Evolutionary conservation across 2,888 invertebrate genomes (phyloP), one percentile per base, ranked within the genome.

Genomic region (Nomada flava): DNA sequence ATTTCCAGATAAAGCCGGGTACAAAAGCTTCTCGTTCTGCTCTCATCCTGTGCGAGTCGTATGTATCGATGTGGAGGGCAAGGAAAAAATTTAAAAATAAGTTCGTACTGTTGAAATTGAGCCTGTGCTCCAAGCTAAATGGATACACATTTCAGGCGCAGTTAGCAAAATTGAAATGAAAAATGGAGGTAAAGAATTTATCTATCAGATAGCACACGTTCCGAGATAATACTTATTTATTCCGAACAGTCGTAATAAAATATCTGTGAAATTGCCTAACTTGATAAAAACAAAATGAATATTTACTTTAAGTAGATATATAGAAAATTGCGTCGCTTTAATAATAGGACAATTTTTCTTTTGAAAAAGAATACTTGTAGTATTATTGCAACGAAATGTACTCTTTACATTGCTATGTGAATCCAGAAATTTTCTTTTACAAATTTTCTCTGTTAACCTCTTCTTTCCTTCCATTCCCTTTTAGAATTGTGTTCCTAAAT

Each of bases 1-100:
- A 73, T 72, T 78, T 68, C 26, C 59, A 63, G 72, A 71, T 79
- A 72, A 80, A 80, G 62, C 67, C 55, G 75, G 2, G 53, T 11
- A 57, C 63, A 57, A 64, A 73, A 73, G 57, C 72, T 53, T 70
- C 65, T 55, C 36, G 59, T 53, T 65, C 36, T 18, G 53, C 26
- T 26, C 57, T 69, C 23, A 53, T 67, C 59, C 53, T 47, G 29
- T 15, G 11, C 4, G 23, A 69, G 63, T 79, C 64, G 23, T 44
- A 20, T 29, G 69, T 57, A 76, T 68, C 62, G 65, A 75, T 63
- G 50, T 13, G 42, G 42, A 23, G 15, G 36, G 26, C 20, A 50
- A 42, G 67, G 18, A 36, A 11, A 52, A 36, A 15, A 52, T 63
- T 63, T 18, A 29, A 68, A 63, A 63, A 62, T 76, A 62, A 68